A percentile compares a stretch with the other conserved stretches of the same genome.
Evolutionary conservation across 2,113 vertebrate genomes (phyloP).

Genomic region (Taxidea taxus): DNA sequence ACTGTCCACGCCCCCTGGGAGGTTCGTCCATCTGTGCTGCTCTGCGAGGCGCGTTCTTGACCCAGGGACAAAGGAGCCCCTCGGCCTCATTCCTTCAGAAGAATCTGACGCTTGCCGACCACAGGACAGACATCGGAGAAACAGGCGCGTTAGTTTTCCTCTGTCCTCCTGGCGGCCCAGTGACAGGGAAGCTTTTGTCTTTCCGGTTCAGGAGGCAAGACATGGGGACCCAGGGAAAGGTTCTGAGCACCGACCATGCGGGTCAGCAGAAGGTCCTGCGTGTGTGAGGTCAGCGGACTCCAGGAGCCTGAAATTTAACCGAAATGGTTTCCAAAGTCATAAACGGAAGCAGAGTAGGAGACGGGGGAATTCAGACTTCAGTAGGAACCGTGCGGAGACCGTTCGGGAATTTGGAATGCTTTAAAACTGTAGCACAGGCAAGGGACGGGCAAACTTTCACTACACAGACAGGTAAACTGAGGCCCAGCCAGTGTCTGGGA

Average conservation of each 20-base stretch:
- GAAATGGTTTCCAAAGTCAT: not conserved
- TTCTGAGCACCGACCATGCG: not conserved
- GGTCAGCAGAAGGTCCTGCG: not conserved
- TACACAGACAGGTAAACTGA: not conserved
- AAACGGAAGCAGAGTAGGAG: not conserved
- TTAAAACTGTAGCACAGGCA: not conserved
- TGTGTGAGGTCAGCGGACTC: not conserved
- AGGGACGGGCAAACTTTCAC: not conserved
- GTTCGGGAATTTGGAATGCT: not conserved
- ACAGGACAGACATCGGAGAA: not conserved
- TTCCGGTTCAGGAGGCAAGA: not conserved
- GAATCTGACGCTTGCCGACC: not conserved
- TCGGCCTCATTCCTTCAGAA: not conserved
- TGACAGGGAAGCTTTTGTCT: rapidly evolving
- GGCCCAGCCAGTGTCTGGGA: not conserved
- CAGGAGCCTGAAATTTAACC: not conserved
- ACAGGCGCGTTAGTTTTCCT: not conserved
- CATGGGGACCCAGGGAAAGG: not conserved
- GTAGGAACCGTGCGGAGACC: not conserved
- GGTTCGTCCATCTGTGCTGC: not conserved
- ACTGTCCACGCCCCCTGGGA: not conserved
- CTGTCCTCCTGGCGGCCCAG: not conserved
- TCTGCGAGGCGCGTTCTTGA: not conserved
- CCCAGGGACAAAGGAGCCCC: not conserved
- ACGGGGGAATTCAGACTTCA: rapidly evolving